Evolutionary conservation across 2,888 invertebrate genomes (phyloP).

Genomic region (Lapara coniferarum): DNA sequence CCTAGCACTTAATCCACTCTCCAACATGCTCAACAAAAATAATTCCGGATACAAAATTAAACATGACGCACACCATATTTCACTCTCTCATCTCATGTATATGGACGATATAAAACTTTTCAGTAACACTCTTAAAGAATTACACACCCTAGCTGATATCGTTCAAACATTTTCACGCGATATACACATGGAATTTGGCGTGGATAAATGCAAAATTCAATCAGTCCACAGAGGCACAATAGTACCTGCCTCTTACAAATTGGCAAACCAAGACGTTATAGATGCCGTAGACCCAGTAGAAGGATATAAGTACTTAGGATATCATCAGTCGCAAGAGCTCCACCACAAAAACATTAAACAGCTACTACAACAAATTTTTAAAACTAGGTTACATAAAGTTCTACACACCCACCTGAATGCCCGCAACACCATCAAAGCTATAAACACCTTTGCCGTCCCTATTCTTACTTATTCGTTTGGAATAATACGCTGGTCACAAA

Average conservation of each 20-base stretch:
- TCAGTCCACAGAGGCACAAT: constrained; percentile 10
- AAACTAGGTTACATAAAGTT: too few species aligned
- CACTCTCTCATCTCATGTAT: constrained; percentile 26
- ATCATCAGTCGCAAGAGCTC: too few species aligned
- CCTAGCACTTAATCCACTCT: too few species aligned
- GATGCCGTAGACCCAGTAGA: too few species aligned
- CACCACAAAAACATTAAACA: too few species aligned
- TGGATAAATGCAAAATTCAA: constrained; percentile 26
- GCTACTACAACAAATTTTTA: too few species aligned
- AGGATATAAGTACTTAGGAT: too few species aligned
- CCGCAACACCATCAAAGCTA: too few species aligned
- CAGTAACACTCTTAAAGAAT: neutral
- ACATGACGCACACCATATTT: neutral
- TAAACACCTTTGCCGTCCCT: too few species aligned
- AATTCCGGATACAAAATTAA: neutral
- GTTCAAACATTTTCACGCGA: constrained; percentile 22
- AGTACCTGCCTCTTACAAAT: neutral
- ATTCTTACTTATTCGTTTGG: too few species aligned
- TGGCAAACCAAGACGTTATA: neutral
- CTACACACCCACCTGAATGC: too few species aligned
- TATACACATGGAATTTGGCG: constrained; percentile 24
- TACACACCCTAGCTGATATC: constrained; percentile 24
- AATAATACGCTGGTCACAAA: too few species aligned
- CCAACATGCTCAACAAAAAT: constrained; percentile 13
- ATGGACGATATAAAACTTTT: neutral